Evolutionary conservation across 2,888 invertebrate genomes (phyloP), one percentile per base, ranked within the genome.

Genomic region (Rotaria sp.): DNA sequence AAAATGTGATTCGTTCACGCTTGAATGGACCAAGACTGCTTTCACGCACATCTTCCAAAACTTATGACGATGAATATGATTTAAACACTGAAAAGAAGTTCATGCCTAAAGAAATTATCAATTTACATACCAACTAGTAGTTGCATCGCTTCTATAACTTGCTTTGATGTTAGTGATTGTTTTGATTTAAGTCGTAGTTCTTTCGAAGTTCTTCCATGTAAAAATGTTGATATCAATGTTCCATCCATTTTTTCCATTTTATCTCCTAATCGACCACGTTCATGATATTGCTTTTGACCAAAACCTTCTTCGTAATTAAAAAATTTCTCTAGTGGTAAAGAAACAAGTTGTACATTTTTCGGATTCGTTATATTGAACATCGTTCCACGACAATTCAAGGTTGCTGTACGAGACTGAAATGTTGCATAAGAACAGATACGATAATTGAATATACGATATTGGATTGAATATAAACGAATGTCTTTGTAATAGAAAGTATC

Each of bases 181-280:
- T 59, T 59, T 59, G 59, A 59, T 30, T 59, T 59, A 15, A 59
- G 30, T 30, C 59, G n/a, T 30, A 59, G 18, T n/a, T 59, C 30
- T 30, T 59, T 30, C 21, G 52, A 52, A 21, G 52, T 2, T 52
- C 4, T 52, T 52, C 52, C 52, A 30, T 59, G 59, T 5, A 30
- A 59, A 59, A 59, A 59, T 59, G 59, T 59, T 30, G 59, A 59
- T 3, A 59, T 59, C 59, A 59, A 59, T 59, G 59, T 24, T 59
- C 59, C 59, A 59, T 59, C 59, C 59, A 59, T 59, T 59, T 59
- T 59, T 30, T n/a, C 30, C 59, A 59, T 59, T 30, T 59, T 59
- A 59, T 59, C 59, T 30, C 59, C 59, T 2, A 59, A n/a, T 59
- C 24, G n/a, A 8, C 59, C 59, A 30, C 3, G 59, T 18, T n/a